Percentiles rank a stretch among this genome's conserved stretches.
Conservation (phyloP, 2,113 vertebrate species). For the Apodemus speciosus region DNA sequence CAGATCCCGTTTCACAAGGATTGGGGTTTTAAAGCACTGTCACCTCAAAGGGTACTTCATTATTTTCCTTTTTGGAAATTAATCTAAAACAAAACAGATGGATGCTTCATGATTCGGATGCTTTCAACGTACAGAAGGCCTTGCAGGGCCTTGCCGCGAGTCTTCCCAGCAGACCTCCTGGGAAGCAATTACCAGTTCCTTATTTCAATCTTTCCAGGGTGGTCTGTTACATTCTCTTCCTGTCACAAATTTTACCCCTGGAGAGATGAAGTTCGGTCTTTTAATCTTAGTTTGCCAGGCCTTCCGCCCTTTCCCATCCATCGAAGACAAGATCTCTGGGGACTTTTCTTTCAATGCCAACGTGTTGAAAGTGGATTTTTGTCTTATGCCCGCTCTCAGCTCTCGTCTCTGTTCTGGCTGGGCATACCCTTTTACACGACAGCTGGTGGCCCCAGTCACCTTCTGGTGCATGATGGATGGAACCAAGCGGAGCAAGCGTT, state of each 20-base stretch:
- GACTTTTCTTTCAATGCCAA: neutral
- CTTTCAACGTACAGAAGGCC: neutral
- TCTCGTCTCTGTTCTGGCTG: neutral
- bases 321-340: neutral
- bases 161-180: neutral
- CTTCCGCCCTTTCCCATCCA: neutral
- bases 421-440: constrained; percentile 13
- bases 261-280: neutral
- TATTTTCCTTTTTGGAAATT: neutral
- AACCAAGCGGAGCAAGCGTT: constrained; percentile 46
- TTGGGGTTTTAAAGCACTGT: neutral
- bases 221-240: constrained; percentile 1
- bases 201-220: constrained; percentile 19
- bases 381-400: neutral
- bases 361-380: neutral
- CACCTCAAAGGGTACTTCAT: neutral
- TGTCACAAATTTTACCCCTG: neutral
- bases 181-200: constrained; percentile 39
- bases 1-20: constrained; percentile 1
- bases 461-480: constrained; percentile 59
- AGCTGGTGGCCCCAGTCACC: constrained; percentile 57
- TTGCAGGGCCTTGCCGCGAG: neutral
- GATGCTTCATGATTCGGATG: constrained; percentile 29
- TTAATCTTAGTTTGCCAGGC: neutral
- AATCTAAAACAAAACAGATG: neutral